Evolutionary conservation across 2,797 vertebrate genomes (phyloP).

Genomic region (Ictinia mississippiensis): DNA sequence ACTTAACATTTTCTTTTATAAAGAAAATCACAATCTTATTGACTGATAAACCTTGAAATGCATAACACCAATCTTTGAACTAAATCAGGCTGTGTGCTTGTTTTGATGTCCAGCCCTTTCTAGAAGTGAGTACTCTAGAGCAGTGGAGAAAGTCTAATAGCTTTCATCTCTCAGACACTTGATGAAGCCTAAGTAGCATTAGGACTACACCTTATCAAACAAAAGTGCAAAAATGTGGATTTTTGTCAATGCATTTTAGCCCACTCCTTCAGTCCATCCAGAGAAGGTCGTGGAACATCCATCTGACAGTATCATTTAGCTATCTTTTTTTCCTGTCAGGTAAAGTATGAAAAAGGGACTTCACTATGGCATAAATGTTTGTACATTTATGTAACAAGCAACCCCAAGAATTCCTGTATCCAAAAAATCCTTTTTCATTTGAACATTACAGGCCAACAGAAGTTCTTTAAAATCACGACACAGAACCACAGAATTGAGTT

Average conservation of each 20-base stretch:
- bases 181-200: conserved; percentile 75
- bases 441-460: not conserved
- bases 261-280: not conserved
- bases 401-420: not conserved
- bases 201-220: conserved; percentile 63
- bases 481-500: not conserved
- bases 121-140: conserved; percentile 58
- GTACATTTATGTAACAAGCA: not conserved
- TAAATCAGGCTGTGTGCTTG: conserved; percentile 42
- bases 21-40: conserved; percentile 76
- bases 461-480: not conserved
- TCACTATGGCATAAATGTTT: not conserved
- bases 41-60: conserved; percentile 73
- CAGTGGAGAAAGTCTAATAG: not conserved
- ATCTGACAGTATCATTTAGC: conserved; percentile 24
- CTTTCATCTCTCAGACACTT: conserved; percentile 80
- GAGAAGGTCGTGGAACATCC: conserved; percentile 19
- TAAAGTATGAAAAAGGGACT: conserved; percentile 2
- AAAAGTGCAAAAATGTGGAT: conserved; percentile 31
- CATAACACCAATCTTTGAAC: conserved; percentile 69
- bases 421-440: not conserved
- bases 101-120: conserved; percentile 71
- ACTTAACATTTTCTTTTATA: conserved; percentile 73
- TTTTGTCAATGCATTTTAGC: conserved; percentile 16
- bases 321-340: not conserved